A percentile compares a stretch with the other conserved stretches of the same genome.
phyloP scores from a whole-genome alignment of 2,797 vertebrate species.

The Champsocephalus gunnari region DNA sequence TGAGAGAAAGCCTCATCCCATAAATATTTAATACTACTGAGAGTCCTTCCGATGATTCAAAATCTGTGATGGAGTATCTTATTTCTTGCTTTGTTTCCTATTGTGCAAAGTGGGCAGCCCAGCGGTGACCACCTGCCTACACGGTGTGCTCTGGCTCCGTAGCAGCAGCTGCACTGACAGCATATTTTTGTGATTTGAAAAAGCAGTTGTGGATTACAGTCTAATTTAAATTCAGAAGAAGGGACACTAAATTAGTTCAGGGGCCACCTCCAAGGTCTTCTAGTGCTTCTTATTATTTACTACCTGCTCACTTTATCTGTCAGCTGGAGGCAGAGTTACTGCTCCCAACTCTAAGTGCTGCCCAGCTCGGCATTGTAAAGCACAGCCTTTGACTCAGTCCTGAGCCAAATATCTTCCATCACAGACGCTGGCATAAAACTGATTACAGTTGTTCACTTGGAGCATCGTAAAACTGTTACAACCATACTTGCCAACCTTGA shows the following conservation, averaged over 20 bases:
- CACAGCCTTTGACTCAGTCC: slow-evolving; percentile 62
- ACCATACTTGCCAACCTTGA: neutral
- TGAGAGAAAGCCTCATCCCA: slow-evolving; percentile 70
- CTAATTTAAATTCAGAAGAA: slow-evolving; percentile 76
- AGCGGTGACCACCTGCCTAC: slow-evolving; percentile 33
- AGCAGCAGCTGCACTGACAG: slow-evolving; percentile 25
- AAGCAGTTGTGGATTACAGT: slow-evolving; percentile 70
- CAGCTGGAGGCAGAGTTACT: slow-evolving; percentile 75
- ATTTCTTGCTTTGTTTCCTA: slow-evolving; percentile 62
- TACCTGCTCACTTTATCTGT: slow-evolving; percentile 75
- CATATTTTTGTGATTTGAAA: slow-evolving; percentile 66
- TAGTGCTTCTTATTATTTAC: slow-evolving; percentile 73
- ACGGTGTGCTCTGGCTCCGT: neutral
- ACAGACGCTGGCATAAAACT: slow-evolving; percentile 66
- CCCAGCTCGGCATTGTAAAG: slow-evolving; percentile 56
- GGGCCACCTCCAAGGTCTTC: slow-evolving; percentile 76
- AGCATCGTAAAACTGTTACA: slow-evolving; percentile 72
- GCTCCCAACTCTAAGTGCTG: slow-evolving; percentile 55
- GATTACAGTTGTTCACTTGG: slow-evolving; percentile 72
- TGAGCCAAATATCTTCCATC: slow-evolving; percentile 67
- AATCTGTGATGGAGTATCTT: slow-evolving; percentile 60
- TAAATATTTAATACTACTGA: slow-evolving; percentile 78
- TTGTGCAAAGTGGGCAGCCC: slow-evolving; percentile 43
- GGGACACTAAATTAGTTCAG: slow-evolving; percentile 76
- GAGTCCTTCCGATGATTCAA: slow-evolving; percentile 71